Conservation (phyloP, 2,113 vertebrate genomes). For the Paradoxurus hermaphroditus region DNA sequence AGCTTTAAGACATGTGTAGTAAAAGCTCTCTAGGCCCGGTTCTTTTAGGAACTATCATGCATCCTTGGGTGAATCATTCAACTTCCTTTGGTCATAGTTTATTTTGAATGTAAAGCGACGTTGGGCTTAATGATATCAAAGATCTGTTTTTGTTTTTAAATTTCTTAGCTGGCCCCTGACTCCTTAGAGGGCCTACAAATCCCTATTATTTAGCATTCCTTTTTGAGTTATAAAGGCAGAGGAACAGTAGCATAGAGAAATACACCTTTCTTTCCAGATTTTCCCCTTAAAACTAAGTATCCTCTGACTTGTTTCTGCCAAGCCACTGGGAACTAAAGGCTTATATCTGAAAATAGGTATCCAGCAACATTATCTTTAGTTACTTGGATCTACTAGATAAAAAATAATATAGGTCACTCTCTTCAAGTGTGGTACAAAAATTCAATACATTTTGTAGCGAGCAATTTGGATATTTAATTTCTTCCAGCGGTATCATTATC, state of each 20-base stretch:
- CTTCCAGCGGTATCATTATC: neutral
- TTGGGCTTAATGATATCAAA: neutral
- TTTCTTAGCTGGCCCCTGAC: neutral
- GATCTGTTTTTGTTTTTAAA: conserved; percentile 1
- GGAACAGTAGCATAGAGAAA: neutral
- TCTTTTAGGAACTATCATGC: neutral
- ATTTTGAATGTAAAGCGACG: neutral
- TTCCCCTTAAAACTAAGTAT: neutral
- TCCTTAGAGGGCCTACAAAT: neutral
- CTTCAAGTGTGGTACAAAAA: neutral
- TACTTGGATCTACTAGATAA: neutral
- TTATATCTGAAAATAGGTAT: neutral
- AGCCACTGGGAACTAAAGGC: neutral
- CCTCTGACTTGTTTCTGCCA: neutral
- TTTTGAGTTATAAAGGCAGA: neutral
- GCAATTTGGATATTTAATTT: neutral
- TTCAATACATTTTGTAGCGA: neutral
- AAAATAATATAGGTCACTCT: neutral
- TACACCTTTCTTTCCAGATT: neutral
- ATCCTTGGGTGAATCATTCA: neutral
- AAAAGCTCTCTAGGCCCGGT: neutral
- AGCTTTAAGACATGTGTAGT: neutral
- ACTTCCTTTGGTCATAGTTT: neutral
- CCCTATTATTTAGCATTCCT: neutral
- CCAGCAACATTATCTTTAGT: neutral